Base-by-base conservation (phyloP, 2,113 vertebrate species). In the Pteronura brasiliensis region DNA sequence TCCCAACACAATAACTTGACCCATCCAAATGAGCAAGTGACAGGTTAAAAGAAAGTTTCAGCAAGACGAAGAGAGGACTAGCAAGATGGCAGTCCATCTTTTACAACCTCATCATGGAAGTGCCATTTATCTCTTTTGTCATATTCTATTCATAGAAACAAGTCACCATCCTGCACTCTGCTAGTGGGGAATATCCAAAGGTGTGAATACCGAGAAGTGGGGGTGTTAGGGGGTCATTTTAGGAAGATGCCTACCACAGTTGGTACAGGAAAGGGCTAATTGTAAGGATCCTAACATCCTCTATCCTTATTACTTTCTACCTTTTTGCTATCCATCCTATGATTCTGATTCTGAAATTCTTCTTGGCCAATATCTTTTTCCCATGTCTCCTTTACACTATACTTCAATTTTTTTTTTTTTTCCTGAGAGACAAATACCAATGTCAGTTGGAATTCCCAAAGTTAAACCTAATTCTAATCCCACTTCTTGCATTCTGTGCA, bases 111-210 rank as follows among this genome's bases (percentile, higher is more conserved):
- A 27, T 44, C 0, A 14, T 1, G 29, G 3, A 18, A 52, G 17
- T 21, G 17, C 7, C 15, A 6, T 29, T 34, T 6, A 7, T 39
- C 36, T 4, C 18, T 27, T 88, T 25, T 8, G 21, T 39, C 25
- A 57, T 27, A n/a, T 52, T 29, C 47, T 65, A 14, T 55, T 63
- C 10, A 52, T 61, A 42, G 52, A 31, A 42, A 71, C 0, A 23
- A 31, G 34, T 7, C 7, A 1, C 1, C 12, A 14, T 3, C 1
- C 1, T n/a, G 76, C 23, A 4, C 12, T 69, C 1, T 12, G 65
- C 12, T 49, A 31, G 20, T 72, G 13, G 34, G 5, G 34, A 25
- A 4, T 0, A 6, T 14, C 13, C 23, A 2, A 83, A 23, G 52
- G 21, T 7, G 17, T 47, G 21, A 44, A 5, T 8, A 59, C 15